Conservation (phyloP, 2,113 vertebrate species). For the Pungitius pungitius region DNA sequence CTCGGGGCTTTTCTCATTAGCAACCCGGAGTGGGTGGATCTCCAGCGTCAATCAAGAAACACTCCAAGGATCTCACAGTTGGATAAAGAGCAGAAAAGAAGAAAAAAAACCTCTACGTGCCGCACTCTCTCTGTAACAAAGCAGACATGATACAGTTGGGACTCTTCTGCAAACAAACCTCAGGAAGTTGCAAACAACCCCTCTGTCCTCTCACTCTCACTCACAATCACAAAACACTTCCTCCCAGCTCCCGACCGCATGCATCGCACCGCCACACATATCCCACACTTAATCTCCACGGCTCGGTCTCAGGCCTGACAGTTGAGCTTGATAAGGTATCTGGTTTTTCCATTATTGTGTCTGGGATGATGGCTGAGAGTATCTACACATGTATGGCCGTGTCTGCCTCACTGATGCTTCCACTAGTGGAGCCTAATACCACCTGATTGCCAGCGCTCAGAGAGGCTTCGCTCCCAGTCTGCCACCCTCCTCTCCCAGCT, state of each 20-base stretch:
- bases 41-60: constrained; percentile 64
- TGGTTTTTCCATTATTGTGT: constrained; percentile 76
- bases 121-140: constrained; percentile 49
- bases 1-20: constrained; percentile 73
- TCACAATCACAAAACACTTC: constrained; percentile 23
- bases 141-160: constrained; percentile 51
- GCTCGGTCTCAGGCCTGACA: constrained; percentile 68
- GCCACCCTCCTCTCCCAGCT: constrained; percentile 56
- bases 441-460: constrained; percentile 69
- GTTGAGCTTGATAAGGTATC: constrained; percentile 75
- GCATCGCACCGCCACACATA: constrained; percentile 62
- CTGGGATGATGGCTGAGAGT: constrained; percentile 69
- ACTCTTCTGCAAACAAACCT: constrained; percentile 47
- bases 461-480: constrained; percentile 64
- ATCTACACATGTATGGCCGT: constrained; percentile 68
- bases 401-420: constrained; percentile 62
- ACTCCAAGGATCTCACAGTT: constrained; percentile 56
- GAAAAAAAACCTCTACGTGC: constrained; percentile 16
- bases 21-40: constrained; percentile 66
- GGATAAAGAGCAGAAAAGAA: constrained; percentile 31
- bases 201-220: constrained; percentile 19
- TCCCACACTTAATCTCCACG: constrained; percentile 62
- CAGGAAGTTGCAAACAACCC: constrained; percentile 47
- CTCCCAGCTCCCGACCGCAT: constrained; percentile 45
- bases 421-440: constrained; percentile 67